Evolutionary conservation across 2,888 invertebrate genomes (phyloP), one percentile per base, ranked within the genome.

Genomic region (Cantharis lateralis): DNA sequence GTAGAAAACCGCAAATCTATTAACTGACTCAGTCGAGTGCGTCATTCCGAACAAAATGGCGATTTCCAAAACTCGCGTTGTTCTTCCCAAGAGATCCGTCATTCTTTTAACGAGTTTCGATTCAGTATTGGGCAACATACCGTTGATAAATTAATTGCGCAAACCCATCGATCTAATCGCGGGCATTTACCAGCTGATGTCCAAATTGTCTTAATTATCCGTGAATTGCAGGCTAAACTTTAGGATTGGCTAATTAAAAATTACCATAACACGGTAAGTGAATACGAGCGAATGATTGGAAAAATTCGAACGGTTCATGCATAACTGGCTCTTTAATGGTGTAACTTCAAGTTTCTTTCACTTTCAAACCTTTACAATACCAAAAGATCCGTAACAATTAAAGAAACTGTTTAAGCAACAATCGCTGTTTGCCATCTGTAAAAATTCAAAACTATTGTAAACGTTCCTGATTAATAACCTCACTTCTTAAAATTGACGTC

Each of bases 1-100:
- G 73, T 73, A 68, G 62, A 68, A 73, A 73, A 68, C 73, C 68
- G 68, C 73, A 73, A 73, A 15, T 10, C n/a, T 48, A 48, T n/a
- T 7, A 48, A 5, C n/a, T 4, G n/a, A 13, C 32, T 48, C 32
- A 48, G 32, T 48, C 4, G 32, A 48, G 32, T n/a, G 32, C 32
- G 32, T 48, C 32, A 48, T n/a, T 48, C n/a, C 7, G n/a, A 48
- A 48, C 7, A 48, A 48, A 48, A 48, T 48, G 48, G 48, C 48
- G 48, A 48, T n/a, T 48, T 48, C n/a, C 48, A 48, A 48, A 48
- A n/a, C 48, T 26, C 3, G 7, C 13, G 32, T 9, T 32, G 0
- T 0, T 32, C 32, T 32, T 32, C 32, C n/a, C 1, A 48, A 11
- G n/a, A 48, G 48, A n/a, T 48, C n/a, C 3, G 48, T 5, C n/a